phyloP scores from a whole-genome alignment of 1,140 invertebrate genomes.

The Drosophila sp. region DNA sequence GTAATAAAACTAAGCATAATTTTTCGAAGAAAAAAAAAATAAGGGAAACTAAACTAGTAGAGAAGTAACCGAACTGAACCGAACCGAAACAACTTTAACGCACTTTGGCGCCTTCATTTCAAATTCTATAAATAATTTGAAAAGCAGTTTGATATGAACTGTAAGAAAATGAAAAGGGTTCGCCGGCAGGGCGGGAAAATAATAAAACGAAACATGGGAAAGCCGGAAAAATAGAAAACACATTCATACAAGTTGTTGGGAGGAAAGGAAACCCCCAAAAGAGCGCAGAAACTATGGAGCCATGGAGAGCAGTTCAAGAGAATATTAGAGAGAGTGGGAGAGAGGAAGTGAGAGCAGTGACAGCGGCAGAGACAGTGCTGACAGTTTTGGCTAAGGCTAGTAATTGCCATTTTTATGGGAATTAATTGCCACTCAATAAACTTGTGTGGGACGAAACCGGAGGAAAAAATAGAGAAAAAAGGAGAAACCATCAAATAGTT shows the following conservation, averaged over 20 bases:
- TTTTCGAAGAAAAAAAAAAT: constrained; percentile 26
- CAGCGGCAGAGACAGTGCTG: neutral
- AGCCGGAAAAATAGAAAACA: constrained; percentile 66
- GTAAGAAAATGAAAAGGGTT: constrained; percentile 35
- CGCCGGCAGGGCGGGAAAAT: neutral
- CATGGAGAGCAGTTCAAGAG: neutral
- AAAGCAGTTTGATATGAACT: constrained; percentile 67
- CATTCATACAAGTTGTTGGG: constrained; percentile 79
- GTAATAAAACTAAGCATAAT: constrained; percentile 76
- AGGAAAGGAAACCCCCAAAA: constrained; percentile 10
- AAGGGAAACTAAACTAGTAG: constrained; percentile 18
- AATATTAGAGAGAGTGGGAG: neutral
- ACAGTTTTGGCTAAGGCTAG: neutral
- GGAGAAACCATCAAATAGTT: too few relatives aligned
- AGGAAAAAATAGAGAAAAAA: too few relatives aligned
- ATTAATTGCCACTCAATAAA: too few relatives aligned
- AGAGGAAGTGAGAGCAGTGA: neutral
- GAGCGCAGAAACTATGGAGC: neutral
- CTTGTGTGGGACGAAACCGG: too few relatives aligned
- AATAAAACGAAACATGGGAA: constrained; percentile 14
- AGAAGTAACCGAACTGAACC: neutral
- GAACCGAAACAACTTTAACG: constrained; percentile 25
- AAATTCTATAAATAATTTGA: constrained; percentile 80
- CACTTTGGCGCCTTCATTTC: constrained; percentile 57
- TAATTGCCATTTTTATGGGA: neutral